These are phyloP conservation scores for Melanerpes aurifrons DNA, from an alignment of 2,113 vertebrate genomes.

Conservation along the genomic window DNA sequence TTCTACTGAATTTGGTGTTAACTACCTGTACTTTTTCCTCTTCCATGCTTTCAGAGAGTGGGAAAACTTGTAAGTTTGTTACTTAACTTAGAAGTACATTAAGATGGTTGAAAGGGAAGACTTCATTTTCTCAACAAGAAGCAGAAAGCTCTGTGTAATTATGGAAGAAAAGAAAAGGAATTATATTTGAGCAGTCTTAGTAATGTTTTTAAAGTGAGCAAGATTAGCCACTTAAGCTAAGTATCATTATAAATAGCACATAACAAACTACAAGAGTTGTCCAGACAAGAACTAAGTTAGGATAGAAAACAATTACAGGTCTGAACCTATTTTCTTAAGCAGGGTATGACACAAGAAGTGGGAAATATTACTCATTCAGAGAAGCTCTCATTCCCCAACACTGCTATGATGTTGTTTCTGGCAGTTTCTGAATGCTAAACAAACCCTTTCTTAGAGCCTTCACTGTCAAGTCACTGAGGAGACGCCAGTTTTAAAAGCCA, in stretches of 20 bases:
- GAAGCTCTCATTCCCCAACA: background rate
- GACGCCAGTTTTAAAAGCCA: background rate
- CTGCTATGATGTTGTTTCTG: background rate
- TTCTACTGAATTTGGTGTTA: slow-evolving; percentile 54
- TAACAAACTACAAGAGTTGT: background rate
- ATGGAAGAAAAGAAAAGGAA: background rate
- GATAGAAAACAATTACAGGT: background rate
- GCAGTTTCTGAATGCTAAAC: background rate
- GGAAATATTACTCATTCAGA: background rate
- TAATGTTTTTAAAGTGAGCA: slow-evolving; percentile 5
- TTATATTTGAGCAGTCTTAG: background rate
- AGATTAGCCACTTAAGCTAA: background rate
- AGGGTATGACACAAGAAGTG: background rate
- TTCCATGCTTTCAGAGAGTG: slow-evolving; percentile 74
- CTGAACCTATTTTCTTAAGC: background rate
- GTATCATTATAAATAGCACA: background rate
- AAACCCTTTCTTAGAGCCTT: background rate
- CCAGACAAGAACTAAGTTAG: background rate
- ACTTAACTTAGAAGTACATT: slow-evolving; percentile 51
- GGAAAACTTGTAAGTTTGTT: slow-evolving; percentile 70
- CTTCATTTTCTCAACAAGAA: background rate
- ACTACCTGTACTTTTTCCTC: slow-evolving; percentile 58
- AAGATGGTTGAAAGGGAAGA: slow-evolving; percentile 34
- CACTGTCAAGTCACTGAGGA: background rate
- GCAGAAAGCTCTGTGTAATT: background rate